These are phyloP conservation scores for Volucella inanis DNA, from an alignment of 2,888 invertebrate genomes.

Conservation along the genomic window DNA sequence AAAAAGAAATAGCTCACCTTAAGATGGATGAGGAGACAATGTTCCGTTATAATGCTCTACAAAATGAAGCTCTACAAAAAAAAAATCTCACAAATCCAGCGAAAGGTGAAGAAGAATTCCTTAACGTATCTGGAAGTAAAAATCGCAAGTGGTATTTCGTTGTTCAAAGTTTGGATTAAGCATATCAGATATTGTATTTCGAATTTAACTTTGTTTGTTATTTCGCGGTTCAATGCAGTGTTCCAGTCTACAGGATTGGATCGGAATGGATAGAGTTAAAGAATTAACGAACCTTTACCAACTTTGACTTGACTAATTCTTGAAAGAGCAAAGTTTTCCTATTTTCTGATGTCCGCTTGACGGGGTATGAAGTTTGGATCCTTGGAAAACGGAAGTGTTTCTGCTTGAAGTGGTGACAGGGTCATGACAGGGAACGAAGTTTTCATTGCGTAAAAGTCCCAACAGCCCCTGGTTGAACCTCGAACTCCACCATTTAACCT, in stretches of 20 bases:
- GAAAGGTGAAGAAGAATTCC: constrained; percentile 41
- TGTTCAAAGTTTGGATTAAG: constrained; percentile 8
- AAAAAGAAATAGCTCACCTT: constrained; percentile 43
- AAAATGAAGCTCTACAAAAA: not conserved
- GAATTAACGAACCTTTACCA: constrained; percentile 30
- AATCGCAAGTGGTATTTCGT: constrained; percentile 41
- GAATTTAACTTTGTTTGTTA: not conserved
- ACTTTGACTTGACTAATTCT: constrained; percentile 18
- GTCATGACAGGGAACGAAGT: too few relatives aligned
- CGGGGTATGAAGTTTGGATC: constrained; percentile 23
- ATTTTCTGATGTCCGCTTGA: not conserved
- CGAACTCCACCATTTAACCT: too few relatives aligned
- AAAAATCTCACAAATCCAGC: not conserved
- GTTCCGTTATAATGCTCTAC: not conserved
- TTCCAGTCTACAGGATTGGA: not conserved
- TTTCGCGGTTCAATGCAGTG: constrained; percentile 48
- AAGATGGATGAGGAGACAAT: constrained; percentile 15
- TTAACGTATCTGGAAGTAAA: constrained; percentile 22
- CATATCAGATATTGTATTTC: too few relatives aligned
- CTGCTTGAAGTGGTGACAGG: not conserved
- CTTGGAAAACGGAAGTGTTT: constrained; percentile 28
- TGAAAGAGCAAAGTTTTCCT: not conserved
- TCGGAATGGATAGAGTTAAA: not conserved
- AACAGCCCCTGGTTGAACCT: too few relatives aligned
- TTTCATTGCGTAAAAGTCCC: too few relatives aligned